These are phyloP conservation scores for Aptenodytes patagonicus DNA, from an alignment of 2,113 vertebrate genomes.

Conservation along the genomic window DNA sequence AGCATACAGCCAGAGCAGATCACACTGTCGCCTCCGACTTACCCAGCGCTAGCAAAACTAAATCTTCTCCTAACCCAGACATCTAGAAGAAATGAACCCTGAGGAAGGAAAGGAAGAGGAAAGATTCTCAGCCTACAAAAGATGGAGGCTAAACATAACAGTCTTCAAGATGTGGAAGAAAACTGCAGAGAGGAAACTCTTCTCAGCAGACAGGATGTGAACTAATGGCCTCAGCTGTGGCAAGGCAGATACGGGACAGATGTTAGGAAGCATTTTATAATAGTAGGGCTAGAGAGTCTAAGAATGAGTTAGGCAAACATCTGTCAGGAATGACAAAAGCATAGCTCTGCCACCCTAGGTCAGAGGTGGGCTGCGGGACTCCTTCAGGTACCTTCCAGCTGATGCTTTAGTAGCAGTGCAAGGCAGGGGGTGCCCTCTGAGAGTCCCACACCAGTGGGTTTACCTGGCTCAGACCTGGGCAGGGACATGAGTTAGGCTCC, in stretches of 20 bases:
- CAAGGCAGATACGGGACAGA: not conserved
- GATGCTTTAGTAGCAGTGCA: not conserved
- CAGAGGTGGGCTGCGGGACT: not conserved
- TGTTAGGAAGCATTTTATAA: not conserved
- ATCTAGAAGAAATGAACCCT: not conserved
- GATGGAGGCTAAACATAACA: not conserved
- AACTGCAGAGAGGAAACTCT: not conserved
- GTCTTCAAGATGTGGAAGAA: not conserved
- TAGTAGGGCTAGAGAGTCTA: not conserved
- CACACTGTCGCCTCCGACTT: not conserved
- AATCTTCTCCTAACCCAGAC: not conserved
- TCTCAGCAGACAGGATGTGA: not conserved
- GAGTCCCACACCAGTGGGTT: not conserved
- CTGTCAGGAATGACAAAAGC: not conserved
- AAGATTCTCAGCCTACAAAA: not conserved
- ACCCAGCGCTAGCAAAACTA: not conserved
- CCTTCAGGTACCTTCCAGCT: not conserved
- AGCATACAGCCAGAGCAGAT: not conserved
- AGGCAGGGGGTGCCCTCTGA: not conserved
- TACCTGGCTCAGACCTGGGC: not conserved
- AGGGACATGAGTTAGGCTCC: fast-evolving
- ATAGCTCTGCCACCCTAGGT: not conserved
- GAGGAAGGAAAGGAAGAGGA: not conserved
- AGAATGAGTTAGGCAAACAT: not conserved
- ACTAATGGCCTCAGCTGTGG: not conserved